Base-by-base conservation (phyloP, 2,888 invertebrate genomes). In the Drosophila demipolita region DNA sequence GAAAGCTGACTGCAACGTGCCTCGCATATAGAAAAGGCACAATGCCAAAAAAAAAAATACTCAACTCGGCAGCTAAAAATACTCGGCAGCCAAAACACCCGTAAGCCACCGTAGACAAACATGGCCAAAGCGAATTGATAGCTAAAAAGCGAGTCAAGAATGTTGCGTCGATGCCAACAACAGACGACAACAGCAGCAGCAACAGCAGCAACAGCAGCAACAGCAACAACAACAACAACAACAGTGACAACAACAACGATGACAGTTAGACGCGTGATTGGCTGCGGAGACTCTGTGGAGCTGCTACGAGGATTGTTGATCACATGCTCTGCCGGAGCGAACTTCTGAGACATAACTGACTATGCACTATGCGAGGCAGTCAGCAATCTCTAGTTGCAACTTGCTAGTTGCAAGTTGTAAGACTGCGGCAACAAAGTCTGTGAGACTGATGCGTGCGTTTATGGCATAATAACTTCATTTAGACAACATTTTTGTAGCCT, bases 401-500 rank as follows among this genome's bases (percentile, higher is more conserved):
- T 62, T 55, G 69, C 60, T 65, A 68, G 66, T 62, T 59, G 70
- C 60, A 52, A 73, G 54, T 65, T 32, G 53, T 20, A 32, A n/a
- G 42, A 55, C 45, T 54, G 57, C 7, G 45, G 29, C 33, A 50
- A 8, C 45, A 15, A 20, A 45, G 68, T 50, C 65, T 35, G 45
- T 38, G 49, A 74, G 78, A 64, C 85, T 89, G 89, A 90, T 91
- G 91, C 91, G 91, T 91, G 90, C 91, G 90, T 89, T 91, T 91
- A 91, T 91, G 91, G 91, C 90, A 91, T 91, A 91, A 91, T 91
- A 91, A 91, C 91, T 91, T 91, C 91, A 91, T 91, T 91, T 91
- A 86, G 92, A 87, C 89, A 85, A 79, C 87, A 73, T 88, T 83
- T 80, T 84, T 82, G 87, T 74, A 52, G 78, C 65, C 67, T 42